Conservation (phyloP, 2,888 invertebrate genomes). For the Charanyca ferruginea region DNA sequence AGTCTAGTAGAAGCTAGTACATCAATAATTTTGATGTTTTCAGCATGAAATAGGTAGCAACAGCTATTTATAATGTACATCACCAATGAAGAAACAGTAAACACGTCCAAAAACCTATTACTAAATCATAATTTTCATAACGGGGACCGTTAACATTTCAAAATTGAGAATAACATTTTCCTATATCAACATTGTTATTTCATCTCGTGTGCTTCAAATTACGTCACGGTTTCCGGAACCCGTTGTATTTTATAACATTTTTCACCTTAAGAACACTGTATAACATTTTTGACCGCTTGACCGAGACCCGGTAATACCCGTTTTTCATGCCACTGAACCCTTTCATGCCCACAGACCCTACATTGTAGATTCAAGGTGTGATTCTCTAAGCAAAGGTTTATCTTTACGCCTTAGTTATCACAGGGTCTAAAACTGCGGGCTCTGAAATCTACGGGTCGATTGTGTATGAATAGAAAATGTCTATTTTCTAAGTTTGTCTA, state of each 20-base stretch:
- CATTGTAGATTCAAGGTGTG: constrained; percentile 55
- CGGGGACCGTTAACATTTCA: neutral
- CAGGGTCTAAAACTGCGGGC: constrained; percentile 48
- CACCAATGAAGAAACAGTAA: neutral
- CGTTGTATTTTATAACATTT: constrained; percentile 34
- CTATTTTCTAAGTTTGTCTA: constrained; percentile 14
- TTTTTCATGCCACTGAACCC: constrained; percentile 59
- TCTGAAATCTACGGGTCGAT: constrained; percentile 40
- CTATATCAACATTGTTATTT: neutral
- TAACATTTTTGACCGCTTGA: constrained; percentile 45
- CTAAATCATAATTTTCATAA: constrained; percentile 11
- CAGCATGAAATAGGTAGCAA: too few species aligned
- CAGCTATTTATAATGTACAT: too few species aligned
- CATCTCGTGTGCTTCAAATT: constrained; percentile 6
- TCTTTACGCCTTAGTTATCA: constrained; percentile 64
- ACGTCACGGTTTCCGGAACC: constrained; percentile 2
- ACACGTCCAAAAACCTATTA: neutral
- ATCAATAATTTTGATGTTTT: too few species aligned
- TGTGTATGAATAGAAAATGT: constrained; percentile 26
- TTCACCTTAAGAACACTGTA: constrained; percentile 41
- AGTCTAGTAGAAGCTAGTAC: too few species aligned
- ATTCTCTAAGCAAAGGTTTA: constrained; percentile 57
- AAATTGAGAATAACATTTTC: constrained; percentile 1
- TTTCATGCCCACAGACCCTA: constrained; percentile 49
- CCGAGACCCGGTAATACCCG: constrained; percentile 33